A percentile compares a stretch with the other conserved stretches of the same genome.
Evolutionary conservation across 2,113 vertebrate genomes (phyloP).

Genomic region (Octodon degus): DNA sequence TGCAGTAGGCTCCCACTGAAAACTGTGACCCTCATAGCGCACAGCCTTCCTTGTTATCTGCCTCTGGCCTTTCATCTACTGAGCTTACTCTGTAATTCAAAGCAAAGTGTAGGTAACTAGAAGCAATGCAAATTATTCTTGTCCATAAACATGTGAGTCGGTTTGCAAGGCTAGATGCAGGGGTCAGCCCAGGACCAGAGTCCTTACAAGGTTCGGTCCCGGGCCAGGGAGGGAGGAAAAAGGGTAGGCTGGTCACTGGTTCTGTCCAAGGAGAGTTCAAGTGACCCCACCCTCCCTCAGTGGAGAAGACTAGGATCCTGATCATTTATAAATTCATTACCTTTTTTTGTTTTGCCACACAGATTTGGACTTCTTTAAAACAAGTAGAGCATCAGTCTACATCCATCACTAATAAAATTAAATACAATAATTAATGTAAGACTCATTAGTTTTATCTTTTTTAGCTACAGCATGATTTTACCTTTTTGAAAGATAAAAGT

Average conservation of each 20-base stretch:
- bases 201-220: no score
- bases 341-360: not conserved
- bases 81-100: not conserved
- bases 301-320: not conserved
- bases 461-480: not conserved
- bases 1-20: not conserved
- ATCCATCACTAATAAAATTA: constrained; percentile 5
- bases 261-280: not conserved
- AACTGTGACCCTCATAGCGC: not conserved
- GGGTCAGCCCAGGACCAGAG: not conserved
- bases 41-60: not conserved
- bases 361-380: constrained; percentile 8
- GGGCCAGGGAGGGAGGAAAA: not conserved
- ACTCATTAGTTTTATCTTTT: not conserved
- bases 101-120: not conserved
- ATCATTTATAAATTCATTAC: not conserved
- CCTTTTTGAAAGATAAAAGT: not conserved
- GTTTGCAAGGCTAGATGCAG: not conserved
- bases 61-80: not conserved
- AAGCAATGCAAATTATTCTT: not conserved
- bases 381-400: not conserved
- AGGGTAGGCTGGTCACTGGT: not conserved
- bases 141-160: not conserved
- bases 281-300: not conserved
- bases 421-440: constrained; percentile 1